These are phyloP conservation scores for Diabrotica undecimpunctata DNA, from an alignment of 1,140 invertebrate genomes.

Conservation along the genomic window DNA sequence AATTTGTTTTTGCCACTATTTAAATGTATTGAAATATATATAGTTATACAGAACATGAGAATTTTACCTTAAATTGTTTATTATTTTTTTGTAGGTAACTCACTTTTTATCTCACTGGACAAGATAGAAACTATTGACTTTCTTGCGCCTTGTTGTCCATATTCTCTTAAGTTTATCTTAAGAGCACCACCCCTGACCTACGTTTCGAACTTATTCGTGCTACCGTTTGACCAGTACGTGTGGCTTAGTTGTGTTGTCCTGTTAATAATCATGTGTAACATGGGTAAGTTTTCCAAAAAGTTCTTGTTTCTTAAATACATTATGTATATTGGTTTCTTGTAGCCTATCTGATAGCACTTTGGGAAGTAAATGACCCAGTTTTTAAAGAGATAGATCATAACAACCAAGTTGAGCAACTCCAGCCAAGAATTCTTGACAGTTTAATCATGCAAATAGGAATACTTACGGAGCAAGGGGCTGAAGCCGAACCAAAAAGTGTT, in stretches of 20 bases:
- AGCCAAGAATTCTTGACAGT: conserved; percentile 42
- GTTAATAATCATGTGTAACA: conserved; percentile 6
- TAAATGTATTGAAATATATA: no score
- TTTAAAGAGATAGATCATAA: conserved; percentile 17
- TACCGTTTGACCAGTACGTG: conserved; percentile 53
- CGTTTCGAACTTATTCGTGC: conserved; percentile 59
- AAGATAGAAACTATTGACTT: no score
- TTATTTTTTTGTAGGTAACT: no score
- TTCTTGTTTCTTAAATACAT: no score
- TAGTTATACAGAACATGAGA: no score
- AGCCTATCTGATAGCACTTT: conserved; percentile 30
- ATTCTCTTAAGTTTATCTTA: conserved; percentile 52
- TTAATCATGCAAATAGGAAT: conserved; percentile 52
- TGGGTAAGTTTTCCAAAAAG: no score
- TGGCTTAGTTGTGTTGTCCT: conserved; percentile 31
- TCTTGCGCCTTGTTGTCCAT: no score
- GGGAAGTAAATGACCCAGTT: conserved; percentile 31
- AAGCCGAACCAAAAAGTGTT: conserved; percentile 50
- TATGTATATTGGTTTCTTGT: conserved; percentile 11
- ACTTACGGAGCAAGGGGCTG: conserved; percentile 56
- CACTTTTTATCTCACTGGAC: no score
- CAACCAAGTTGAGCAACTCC: not conserved
- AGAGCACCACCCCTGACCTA: conserved; percentile 60
- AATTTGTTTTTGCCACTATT: no score
- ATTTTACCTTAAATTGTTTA: no score